These are phyloP conservation scores for Tragelaphus imberbis DNA, from an alignment of 2,113 vertebrate genomes.

Conservation along the genomic window DNA sequence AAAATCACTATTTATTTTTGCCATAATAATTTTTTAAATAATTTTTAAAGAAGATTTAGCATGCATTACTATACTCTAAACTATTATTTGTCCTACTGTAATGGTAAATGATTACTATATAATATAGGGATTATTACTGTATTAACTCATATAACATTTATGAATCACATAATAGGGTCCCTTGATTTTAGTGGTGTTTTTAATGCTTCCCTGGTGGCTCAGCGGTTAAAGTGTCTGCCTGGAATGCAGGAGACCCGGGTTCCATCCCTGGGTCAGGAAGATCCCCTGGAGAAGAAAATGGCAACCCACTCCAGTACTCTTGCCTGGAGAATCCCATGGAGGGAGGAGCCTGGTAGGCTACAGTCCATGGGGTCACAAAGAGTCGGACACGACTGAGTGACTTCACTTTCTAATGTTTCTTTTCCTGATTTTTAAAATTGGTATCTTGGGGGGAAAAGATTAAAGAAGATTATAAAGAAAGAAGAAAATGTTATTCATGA, in stretches of 20 bases:
- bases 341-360: no score
- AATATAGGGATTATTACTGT: background rate
- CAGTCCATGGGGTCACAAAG: no score
- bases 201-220: background rate
- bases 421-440: background rate
- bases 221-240: no score
- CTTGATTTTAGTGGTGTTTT: background rate
- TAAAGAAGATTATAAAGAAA: background rate
- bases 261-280: no score
- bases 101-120: background rate
- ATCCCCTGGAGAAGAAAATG: no score
- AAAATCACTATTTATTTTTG: background rate
- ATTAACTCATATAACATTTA: background rate
- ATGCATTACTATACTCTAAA: background rate
- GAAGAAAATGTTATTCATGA: background rate
- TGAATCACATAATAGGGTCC: background rate
- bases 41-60: background rate
- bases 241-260: no score
- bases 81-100: background rate
- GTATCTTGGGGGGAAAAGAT: background rate
- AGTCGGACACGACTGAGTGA: no score
- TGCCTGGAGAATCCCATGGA: no score
- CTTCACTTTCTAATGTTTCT: background rate
- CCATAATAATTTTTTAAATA: background rate
- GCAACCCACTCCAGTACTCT: no score